These are phyloP conservation scores for Sipha flava DNA, from an alignment of 1,140 invertebrate species.

Conservation along the genomic window DNA sequence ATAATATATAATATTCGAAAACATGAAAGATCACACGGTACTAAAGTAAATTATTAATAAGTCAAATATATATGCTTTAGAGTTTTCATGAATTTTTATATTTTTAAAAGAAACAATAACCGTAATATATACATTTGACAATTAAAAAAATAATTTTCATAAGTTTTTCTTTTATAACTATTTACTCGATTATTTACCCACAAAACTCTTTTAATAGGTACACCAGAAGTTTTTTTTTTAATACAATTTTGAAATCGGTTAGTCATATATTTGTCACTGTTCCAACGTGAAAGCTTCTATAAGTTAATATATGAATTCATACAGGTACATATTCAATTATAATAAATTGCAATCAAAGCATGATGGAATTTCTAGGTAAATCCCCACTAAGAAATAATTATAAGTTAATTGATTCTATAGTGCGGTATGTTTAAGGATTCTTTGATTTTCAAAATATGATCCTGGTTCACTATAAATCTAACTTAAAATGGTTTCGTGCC, in stretches of 20 bases:
- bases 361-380: background rate
- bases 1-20: too few relatives aligned
- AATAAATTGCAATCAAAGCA: background rate
- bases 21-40: too few relatives aligned
- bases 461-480: background rate
- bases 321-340: background rate
- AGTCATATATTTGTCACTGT: background rate
- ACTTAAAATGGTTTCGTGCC: background rate
- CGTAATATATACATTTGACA: too few relatives aligned
- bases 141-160: too few relatives aligned
- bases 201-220: background rate
- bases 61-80: too few relatives aligned
- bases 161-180: too few relatives aligned
- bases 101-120: too few relatives aligned
- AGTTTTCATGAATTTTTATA: too few relatives aligned
- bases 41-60: too few relatives aligned
- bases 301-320: background rate
- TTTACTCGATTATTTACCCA: too few relatives aligned
- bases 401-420: background rate
- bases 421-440: background rate
- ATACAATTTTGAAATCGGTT: background rate
- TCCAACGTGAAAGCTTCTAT: constrained; percentile 23
- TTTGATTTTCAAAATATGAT: background rate
- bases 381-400: background rate
- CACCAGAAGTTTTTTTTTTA: background rate